Conservation (phyloP, 2,888 invertebrate species). For the Ectobius pallidus region DNA sequence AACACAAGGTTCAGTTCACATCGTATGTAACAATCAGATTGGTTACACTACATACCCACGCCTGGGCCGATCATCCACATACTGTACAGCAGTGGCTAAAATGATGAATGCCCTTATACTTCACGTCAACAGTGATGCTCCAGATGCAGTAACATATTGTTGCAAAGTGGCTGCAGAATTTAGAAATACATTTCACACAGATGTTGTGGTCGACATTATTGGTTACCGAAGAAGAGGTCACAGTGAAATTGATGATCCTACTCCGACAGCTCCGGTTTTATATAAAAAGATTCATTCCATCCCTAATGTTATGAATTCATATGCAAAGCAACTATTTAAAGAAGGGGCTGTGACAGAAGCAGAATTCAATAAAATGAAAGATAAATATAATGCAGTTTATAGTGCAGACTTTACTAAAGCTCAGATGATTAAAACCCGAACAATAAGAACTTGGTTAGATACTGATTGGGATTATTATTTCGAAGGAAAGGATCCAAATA, state of each 20-base stretch:
- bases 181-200: conserved; percentile 83
- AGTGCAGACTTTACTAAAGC: no score
- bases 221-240: conserved; percentile 85
- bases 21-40: conserved; percentile 70
- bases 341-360: neutral
- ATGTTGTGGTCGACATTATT: conserved; percentile 83
- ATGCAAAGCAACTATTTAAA: conserved; percentile 19
- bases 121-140: conserved; percentile 94
- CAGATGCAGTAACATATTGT: conserved; percentile 90
- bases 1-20: conserved; percentile 65
- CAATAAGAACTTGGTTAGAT: neutral
- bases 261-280: conserved; percentile 94
- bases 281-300: conserved; percentile 63
- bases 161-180: conserved; percentile 88
- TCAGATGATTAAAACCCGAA: neutral
- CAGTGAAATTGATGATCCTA: conserved; percentile 94
- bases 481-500: neutral
- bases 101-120: conserved; percentile 92
- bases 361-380: neutral
- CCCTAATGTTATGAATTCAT: conserved; percentile 12
- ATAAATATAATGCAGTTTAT: no score
- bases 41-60: conserved; percentile 94
- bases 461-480: neutral
- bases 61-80: conserved; percentile 83
- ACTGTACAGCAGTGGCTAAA: conserved; percentile 89